phyloP scores from a whole-genome alignment of 2,888 invertebrate genomes.

The Hypsopygia costalis region DNA sequence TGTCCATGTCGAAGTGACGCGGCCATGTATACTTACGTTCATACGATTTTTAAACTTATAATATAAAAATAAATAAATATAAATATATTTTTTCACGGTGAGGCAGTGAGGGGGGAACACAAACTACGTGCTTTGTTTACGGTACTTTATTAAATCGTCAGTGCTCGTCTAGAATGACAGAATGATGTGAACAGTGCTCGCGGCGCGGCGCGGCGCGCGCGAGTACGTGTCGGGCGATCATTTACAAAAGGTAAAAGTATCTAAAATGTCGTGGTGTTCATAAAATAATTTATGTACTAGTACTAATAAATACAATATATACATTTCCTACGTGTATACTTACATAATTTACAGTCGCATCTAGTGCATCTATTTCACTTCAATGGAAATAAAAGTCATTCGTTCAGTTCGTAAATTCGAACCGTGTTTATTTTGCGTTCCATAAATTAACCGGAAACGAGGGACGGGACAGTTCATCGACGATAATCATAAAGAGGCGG shows the following conservation, averaged over 20 bases:
- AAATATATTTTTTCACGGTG: too few relatives aligned
- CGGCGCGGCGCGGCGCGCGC: background rate
- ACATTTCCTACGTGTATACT: slow-evolving; percentile 8
- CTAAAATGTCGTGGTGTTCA: background rate
- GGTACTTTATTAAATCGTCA: slow-evolving; percentile 6
- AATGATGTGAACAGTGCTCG: background rate
- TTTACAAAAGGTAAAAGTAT: background rate
- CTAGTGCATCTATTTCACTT: background rate
- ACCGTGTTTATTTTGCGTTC: slow-evolving; percentile 54
- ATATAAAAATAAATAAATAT: too few relatives aligned
- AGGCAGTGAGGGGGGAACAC: background rate
- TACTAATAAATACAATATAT: slow-evolving; percentile 1
- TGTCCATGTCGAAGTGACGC: too few relatives aligned
- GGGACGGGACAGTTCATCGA: slow-evolving; percentile 73
- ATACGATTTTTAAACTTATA: too few relatives aligned
- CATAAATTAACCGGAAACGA: slow-evolving; percentile 59
- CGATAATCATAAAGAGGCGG: slow-evolving; percentile 26
- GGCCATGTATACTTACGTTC: too few relatives aligned
- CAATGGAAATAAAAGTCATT: slow-evolving; percentile 25
- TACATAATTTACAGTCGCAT: slow-evolving; percentile 3
- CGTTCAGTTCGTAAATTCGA: slow-evolving; percentile 23
- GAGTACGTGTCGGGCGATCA: background rate
- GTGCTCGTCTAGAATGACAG: slow-evolving; percentile 2
- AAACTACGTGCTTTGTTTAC: slow-evolving; percentile 5
- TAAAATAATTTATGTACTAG: background rate